Percentiles rank a stretch among this genome's conserved stretches.
These are phyloP conservation scores for Notolabrus celidotus DNA, from an alignment of 2,797 vertebrate genomes.

Conservation along the genomic window DNA sequence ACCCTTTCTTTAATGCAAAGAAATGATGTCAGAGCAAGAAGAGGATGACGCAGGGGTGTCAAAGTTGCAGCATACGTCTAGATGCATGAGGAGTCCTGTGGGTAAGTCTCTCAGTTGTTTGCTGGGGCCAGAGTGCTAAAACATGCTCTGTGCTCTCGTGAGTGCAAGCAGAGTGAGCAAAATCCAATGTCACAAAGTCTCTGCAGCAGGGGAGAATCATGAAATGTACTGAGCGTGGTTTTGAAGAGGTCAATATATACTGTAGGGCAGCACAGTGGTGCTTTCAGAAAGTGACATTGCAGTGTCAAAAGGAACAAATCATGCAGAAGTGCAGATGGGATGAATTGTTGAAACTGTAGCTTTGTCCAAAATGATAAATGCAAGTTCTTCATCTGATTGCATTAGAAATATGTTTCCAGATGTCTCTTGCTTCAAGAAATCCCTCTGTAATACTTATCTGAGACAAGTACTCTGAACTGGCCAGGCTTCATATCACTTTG, in stretches of 20 bases:
- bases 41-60: neutral
- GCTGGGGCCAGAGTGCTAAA: slow-evolving; percentile 13
- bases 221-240: too few species aligned
- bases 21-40: slow-evolving; percentile 38
- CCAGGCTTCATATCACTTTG: slow-evolving; percentile 40
- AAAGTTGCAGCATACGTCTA: slow-evolving; percentile 14
- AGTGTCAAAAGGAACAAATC: too few species aligned
- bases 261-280: slow-evolving; percentile 37
- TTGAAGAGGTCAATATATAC: too few species aligned
- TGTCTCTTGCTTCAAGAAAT: neutral
- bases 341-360: slow-evolving; percentile 2
- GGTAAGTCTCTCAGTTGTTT: neutral
- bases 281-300: slow-evolving; percentile 24
- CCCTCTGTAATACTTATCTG: slow-evolving; percentile 2
- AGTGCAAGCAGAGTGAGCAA: slow-evolving; percentile 16
- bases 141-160: slow-evolving; percentile 9
- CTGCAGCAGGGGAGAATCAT: too few species aligned
- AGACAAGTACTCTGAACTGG: slow-evolving; percentile 32
- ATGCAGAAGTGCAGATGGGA: too few species aligned
- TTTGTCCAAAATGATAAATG: neutral
- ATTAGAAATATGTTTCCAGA: neutral
- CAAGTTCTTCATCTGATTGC: neutral
- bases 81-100: neutral
- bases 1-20: slow-evolving; percentile 55
- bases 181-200: slow-evolving; percentile 59